Evolutionary conservation across 2,888 invertebrate genomes (phyloP).

Genomic region (Griposia aprilina): DNA sequence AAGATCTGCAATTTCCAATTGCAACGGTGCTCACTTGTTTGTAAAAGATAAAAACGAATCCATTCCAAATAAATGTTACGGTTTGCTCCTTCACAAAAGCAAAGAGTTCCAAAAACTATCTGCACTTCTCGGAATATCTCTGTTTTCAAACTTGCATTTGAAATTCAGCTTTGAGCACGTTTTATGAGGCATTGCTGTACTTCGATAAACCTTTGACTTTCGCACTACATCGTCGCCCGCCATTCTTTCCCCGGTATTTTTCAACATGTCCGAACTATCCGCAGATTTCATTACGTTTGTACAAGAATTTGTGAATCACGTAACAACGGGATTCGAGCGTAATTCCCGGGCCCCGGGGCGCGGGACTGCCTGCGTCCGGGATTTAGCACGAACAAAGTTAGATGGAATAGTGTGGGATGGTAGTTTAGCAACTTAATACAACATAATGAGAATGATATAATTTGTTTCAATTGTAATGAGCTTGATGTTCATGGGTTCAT

Average conservation of each 20-base stretch:
- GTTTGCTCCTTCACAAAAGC: constrained; percentile 32
- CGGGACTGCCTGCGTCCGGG: constrained; percentile 47
- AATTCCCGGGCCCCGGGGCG: constrained; percentile 57
- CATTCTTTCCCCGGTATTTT: constrained; percentile 39
- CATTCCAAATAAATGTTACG: constrained; percentile 47
- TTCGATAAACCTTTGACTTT: constrained; percentile 21
- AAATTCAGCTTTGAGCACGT: constrained; percentile 38
- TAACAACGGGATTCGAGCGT: constrained; percentile 60
- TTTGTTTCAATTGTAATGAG: constrained; percentile 42
- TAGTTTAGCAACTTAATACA: constrained; percentile 55
- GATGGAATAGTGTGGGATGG: constrained; percentile 54
- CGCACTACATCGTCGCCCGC: constrained; percentile 9
- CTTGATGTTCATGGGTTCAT: neutral
- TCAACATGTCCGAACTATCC: constrained; percentile 44
- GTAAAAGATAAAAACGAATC: constrained; percentile 33
- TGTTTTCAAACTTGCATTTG: constrained; percentile 32
- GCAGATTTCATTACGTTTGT: constrained; percentile 53
- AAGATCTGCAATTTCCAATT: constrained; percentile 13
- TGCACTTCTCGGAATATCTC: constrained; percentile 25
- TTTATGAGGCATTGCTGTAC: constrained; percentile 24
- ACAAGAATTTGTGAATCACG: constrained; percentile 66
- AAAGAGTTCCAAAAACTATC: constrained; percentile 30
- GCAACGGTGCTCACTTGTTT: constrained; percentile 36
- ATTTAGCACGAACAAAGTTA: constrained; percentile 65
- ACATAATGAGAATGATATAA: constrained; percentile 49